phyloP scores from a whole-genome alignment of 2,113 vertebrate species.

The Irena cyanogastra region DNA sequence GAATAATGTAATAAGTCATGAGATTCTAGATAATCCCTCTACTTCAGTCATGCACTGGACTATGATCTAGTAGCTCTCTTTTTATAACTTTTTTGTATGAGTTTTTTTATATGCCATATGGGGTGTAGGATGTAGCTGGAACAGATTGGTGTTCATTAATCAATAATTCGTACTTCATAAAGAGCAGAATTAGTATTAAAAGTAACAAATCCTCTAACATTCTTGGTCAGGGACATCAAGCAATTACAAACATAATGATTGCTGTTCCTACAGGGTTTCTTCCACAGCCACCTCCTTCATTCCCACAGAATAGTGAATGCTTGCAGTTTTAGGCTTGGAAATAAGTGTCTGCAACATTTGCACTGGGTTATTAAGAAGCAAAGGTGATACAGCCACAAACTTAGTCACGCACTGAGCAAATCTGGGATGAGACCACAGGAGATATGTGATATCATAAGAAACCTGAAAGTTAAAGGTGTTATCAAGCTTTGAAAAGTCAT shows the following conservation, averaged over 20 bases:
- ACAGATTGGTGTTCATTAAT: constrained; percentile 40
- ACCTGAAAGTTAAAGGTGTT: neutral
- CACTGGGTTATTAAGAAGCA: neutral
- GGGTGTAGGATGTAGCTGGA: constrained; percentile 31
- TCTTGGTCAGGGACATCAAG: neutral
- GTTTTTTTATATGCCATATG: neutral
- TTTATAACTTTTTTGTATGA: neutral
- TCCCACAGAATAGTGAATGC: neutral
- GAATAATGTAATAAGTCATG: neutral
- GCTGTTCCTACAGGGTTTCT: neutral
- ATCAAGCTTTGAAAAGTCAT: neutral
- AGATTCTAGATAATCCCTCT: neutral
- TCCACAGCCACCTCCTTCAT: accelerated
- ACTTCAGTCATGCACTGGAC: neutral
- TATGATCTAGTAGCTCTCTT: neutral
- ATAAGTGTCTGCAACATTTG: neutral
- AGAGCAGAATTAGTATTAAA: constrained; percentile 7
- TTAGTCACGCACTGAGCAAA: neutral
- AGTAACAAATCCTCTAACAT: neutral
- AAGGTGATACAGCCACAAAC: neutral
- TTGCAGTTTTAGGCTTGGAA: neutral
- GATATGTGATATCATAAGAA: neutral
- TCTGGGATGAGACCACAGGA: neutral
- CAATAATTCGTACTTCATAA: constrained; percentile 12
- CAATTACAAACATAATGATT: neutral